Evolutionary conservation across 2,888 invertebrate species (phyloP).

Genomic region (Microctonus hyperodae): DNA sequence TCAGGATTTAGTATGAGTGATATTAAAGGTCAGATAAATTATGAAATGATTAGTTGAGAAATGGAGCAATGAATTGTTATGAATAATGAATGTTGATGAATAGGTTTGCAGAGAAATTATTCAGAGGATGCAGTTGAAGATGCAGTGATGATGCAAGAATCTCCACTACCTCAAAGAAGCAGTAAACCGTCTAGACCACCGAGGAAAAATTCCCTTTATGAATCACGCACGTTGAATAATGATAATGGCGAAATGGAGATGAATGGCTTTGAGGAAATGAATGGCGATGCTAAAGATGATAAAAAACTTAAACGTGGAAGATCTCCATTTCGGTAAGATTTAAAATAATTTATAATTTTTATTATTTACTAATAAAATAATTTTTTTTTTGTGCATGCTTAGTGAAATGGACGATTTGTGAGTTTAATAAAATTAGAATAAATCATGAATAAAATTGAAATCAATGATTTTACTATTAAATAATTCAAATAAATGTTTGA

Average conservation of each 20-base stretch:
- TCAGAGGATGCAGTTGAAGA: constrained; percentile 81
- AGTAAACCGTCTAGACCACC: constrained; percentile 77
- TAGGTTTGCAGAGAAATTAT: constrained; percentile 84
- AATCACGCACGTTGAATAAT: constrained; percentile 62
- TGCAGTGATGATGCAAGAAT: constrained; percentile 71
- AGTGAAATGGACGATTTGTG: constrained; percentile 59
- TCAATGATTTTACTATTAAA: no score
- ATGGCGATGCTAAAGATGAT: constrained; percentile 72
- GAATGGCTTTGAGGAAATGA: constrained; percentile 72
- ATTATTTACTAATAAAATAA: constrained; percentile 32
- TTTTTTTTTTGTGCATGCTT: constrained; percentile 52
- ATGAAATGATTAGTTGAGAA: not conserved
- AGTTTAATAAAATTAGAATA: constrained; percentile 43
- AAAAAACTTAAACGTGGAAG: constrained; percentile 80
- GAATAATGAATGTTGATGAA: constrained; percentile 26
- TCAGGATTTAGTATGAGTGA: constrained; percentile 92
- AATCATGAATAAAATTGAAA: not conserved
- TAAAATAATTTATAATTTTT: constrained; percentile 11
- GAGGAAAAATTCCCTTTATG: constrained; percentile 73
- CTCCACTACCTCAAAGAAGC: constrained; percentile 58
- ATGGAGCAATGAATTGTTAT: not conserved
- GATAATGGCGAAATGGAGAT: constrained; percentile 78
- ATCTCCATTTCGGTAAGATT: constrained; percentile 86
- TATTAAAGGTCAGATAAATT: constrained; percentile 74
- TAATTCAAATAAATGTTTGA: constrained; percentile 26